Conservation (phyloP, 2,113 vertebrate genomes). For the Gobiocypris rarus region DNA sequence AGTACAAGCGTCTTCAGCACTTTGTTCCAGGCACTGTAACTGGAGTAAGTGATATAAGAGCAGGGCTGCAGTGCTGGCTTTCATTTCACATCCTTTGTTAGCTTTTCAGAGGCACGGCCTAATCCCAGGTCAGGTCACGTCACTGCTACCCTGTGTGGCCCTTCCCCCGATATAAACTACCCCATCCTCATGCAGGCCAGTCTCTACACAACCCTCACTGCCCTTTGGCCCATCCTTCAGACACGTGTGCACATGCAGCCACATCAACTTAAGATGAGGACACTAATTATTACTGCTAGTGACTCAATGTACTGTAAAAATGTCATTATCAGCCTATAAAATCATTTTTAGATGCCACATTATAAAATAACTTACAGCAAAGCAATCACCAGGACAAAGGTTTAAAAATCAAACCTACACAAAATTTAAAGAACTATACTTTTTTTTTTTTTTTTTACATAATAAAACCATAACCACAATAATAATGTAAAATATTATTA, state of each 20-base stretch:
- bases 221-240: slow-evolving; percentile 51
- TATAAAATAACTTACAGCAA: background rate
- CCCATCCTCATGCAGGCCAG: background rate
- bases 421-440: too few relatives aligned
- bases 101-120: slow-evolving; percentile 44
- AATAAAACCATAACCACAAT: background rate
- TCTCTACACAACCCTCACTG: background rate
- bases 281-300: slow-evolving; percentile 18
- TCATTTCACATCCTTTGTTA: slow-evolving; percentile 57
- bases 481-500: background rate
- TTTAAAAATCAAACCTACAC: background rate
- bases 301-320: slow-evolving; percentile 35
- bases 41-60: slow-evolving; percentile 37
- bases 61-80: slow-evolving; percentile 27
- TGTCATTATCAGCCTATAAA: slow-evolving; percentile 11
- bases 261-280: background rate
- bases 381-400: background rate
- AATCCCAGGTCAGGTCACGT: slow-evolving; percentile 53
- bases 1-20: slow-evolving; percentile 31
- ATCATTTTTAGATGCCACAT: background rate
- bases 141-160: slow-evolving; percentile 29
- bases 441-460: too few relatives aligned
- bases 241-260: slow-evolving; percentile 34
- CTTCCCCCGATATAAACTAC: background rate
- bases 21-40: slow-evolving; percentile 38